phyloP scores from a whole-genome alignment of 2,797 vertebrate species.

The Cyclopterus lumpus region DNA sequence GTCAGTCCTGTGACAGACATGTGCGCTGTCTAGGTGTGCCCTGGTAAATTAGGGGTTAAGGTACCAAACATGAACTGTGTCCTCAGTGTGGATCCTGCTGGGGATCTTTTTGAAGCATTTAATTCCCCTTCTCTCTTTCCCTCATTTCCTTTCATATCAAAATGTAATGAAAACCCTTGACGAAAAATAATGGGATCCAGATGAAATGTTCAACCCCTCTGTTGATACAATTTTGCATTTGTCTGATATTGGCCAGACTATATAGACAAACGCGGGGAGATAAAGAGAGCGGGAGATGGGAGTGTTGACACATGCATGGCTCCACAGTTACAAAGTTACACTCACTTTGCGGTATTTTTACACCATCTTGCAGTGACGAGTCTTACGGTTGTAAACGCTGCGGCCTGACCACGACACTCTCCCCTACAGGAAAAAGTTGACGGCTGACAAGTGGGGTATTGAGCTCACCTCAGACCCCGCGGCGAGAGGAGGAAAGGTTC shows the following conservation, averaged over 20 bases:
- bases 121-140: not conserved
- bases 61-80: not conserved
- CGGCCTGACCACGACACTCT: not conserved
- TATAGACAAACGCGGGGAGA: not conserved
- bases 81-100: not conserved
- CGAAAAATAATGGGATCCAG: not conserved
- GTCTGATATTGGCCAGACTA: not conserved
- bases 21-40: not conserved
- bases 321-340: not conserved
- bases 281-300: not conserved
- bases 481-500: slow-evolving; percentile 69
- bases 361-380: not conserved
- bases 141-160: not conserved
- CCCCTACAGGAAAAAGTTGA: slow-evolving; percentile 79
- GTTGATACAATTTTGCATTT: not conserved
- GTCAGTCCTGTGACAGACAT: not conserved
- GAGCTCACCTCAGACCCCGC: slow-evolving; percentile 78
- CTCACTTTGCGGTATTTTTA: not conserved
- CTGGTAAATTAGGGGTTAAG: not conserved
- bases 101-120: not conserved
- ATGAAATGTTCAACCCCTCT: not conserved
- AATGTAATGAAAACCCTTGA: not conserved
- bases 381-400: not conserved
- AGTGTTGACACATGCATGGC: not conserved
- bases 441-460: slow-evolving; percentile 84